Percentiles rank a stretch among this genome's conserved stretches.
phyloP scores from a whole-genome alignment of 2,113 vertebrate genomes.

The Ascaphus truei region DNA sequence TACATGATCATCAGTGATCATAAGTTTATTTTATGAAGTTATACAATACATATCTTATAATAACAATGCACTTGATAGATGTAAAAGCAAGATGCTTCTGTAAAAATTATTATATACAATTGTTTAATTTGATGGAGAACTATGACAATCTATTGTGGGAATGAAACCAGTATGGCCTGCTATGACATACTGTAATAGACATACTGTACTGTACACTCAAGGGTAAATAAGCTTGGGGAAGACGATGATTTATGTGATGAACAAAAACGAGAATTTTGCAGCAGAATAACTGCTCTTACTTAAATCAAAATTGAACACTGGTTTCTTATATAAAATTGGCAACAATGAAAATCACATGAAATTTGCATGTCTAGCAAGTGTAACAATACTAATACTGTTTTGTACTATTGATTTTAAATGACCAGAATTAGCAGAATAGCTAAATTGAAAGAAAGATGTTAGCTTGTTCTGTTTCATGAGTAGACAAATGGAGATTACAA shows the following conservation, averaged over 20 bases:
- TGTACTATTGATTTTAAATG: background rate
- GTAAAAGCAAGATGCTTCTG: too few relatives aligned
- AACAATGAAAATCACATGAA: conserved; percentile 13
- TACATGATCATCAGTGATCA: too few relatives aligned
- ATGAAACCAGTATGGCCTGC: conserved; percentile 5
- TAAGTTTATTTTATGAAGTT: too few relatives aligned
- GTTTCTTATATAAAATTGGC: conserved; percentile 3
- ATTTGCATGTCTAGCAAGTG: background rate
- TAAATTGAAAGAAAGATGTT: background rate
- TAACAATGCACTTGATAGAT: too few relatives aligned
- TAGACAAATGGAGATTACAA: background rate
- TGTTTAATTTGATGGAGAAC: background rate
- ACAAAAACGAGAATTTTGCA: conserved; percentile 31
- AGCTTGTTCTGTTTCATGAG: background rate
- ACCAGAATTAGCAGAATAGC: background rate
- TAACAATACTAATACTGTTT: conserved; percentile 1
- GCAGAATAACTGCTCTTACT: conserved; percentile 27
- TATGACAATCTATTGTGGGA: background rate
- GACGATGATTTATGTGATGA: conserved; percentile 31
- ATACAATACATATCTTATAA: too few relatives aligned
- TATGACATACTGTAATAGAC: conserved; percentile 1
- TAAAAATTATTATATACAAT: too few relatives aligned
- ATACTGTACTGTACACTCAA: conserved; percentile 36
- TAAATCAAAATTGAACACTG: conserved; percentile 27
- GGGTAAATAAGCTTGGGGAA: conserved; percentile 29